Conservation (phyloP, 53 echinoderm and acorn worm genomes). For the Echinometra lucunter region DNA sequence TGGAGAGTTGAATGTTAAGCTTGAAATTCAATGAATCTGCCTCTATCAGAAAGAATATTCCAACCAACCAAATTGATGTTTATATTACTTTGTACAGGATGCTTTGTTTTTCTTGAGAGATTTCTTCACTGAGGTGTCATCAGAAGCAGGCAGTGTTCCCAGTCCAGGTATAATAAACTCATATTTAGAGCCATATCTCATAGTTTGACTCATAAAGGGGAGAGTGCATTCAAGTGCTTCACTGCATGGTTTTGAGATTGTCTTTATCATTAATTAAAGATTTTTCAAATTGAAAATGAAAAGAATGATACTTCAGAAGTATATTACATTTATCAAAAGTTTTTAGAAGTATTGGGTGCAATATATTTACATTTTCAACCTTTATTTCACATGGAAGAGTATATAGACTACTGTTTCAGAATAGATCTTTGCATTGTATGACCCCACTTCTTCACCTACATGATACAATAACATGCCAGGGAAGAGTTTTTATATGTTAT, state of each 20-base stretch:
- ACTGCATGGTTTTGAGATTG: no score
- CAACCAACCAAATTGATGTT: background rate
- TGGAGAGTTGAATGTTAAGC: background rate
- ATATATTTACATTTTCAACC: background rate
- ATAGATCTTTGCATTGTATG: background rate
- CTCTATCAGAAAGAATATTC: background rate
- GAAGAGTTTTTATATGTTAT: background rate
- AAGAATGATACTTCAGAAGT: background rate
- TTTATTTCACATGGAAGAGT: background rate
- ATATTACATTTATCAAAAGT: no score
- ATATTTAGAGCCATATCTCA: background rate
- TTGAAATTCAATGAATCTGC: background rate
- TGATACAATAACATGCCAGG: background rate
- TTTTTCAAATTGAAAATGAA: background rate
- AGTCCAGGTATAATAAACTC: conserved; percentile 72
- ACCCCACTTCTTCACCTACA: background rate
- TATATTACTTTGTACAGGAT: conserved; percentile 72
- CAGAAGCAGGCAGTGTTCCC: conserved; percentile 70
- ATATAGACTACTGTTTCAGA: background rate
- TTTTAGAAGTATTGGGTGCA: no score
- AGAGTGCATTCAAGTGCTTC: background rate
- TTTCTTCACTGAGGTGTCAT: conserved; percentile 90
- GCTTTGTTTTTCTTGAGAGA: conserved; percentile 92
- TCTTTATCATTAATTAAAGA: background rate
- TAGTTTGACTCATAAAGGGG: background rate